Conservation (phyloP, 1,140 invertebrate species). For the Plectrocnemia conspersa region DNA sequence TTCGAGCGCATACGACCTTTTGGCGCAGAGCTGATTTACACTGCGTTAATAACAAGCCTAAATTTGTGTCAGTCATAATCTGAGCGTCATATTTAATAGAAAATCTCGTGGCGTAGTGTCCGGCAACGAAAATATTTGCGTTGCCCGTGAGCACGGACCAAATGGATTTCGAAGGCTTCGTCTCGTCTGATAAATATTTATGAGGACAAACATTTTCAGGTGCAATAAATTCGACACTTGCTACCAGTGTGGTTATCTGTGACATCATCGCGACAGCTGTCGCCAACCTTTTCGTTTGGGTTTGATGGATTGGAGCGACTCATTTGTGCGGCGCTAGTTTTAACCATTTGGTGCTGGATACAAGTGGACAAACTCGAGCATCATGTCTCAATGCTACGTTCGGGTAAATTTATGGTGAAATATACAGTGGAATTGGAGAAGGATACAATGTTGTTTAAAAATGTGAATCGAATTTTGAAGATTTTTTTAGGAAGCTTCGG, state of each 20-base stretch:
- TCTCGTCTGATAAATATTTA: slow-evolving; percentile 18
- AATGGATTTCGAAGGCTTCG: slow-evolving; percentile 21
- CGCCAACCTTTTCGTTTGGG: neutral
- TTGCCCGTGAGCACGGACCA: slow-evolving; percentile 9
- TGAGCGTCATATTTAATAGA: slow-evolving; percentile 19
- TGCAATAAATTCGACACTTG: slow-evolving; percentile 6
- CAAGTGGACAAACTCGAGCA: too few species aligned
- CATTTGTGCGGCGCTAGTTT: neutral
- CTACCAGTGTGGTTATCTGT: neutral
- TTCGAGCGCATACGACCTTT: too few species aligned
- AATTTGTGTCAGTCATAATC: slow-evolving; percentile 35
- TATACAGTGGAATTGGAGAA: too few species aligned
- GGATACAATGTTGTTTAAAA: too few species aligned
- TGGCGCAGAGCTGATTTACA: neutral
- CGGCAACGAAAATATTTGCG: slow-evolving; percentile 20
- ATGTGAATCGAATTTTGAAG: too few species aligned
- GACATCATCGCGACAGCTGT: neutral
- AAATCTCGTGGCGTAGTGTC: neutral
- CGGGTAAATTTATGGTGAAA: too few species aligned
- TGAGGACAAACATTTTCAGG: neutral
- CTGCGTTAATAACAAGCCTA: slow-evolving; percentile 26
- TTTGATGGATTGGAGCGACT: neutral
- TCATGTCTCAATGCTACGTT: too few species aligned
- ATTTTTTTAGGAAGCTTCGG: too few species aligned
- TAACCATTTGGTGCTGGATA: too few species aligned